These are phyloP conservation scores for Euborellia annulipes DNA, from an alignment of 1,140 invertebrate species.

Conservation along the genomic window DNA sequence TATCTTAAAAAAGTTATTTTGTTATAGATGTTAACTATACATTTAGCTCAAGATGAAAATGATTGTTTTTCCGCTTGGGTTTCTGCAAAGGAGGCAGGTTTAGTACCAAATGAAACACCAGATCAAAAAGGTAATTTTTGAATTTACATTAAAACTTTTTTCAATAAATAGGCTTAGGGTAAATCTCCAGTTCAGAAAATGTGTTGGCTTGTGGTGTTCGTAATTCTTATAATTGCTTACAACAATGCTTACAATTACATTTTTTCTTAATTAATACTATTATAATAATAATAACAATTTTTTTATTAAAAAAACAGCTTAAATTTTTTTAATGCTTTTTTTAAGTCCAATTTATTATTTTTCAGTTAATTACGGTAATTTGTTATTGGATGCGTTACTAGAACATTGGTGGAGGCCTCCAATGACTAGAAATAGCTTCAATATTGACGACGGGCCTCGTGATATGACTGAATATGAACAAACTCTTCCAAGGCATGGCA, in stretches of 20 bases:
- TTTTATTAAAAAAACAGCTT: too few relatives aligned
- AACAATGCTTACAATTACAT: too few relatives aligned
- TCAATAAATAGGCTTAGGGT: background rate
- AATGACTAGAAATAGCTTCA: too few relatives aligned
- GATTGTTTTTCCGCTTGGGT: constrained; percentile 98
- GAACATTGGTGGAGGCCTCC: constrained; percentile 85
- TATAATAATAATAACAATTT: too few relatives aligned
- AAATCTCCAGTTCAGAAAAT: too few relatives aligned
- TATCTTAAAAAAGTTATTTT: too few relatives aligned
- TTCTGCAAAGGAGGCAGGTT: constrained; percentile 83
- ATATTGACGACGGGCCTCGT: constrained; percentile 42
- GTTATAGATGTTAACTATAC: constrained; percentile 85
- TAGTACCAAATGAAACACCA: constrained; percentile 55
- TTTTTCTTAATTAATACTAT: too few relatives aligned
- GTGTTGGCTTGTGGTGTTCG: too few relatives aligned
- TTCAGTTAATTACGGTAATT: constrained; percentile 88
- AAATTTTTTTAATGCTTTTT: too few relatives aligned
- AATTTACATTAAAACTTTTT: background rate
- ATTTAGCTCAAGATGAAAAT: constrained; percentile 89
- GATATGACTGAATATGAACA: constrained; percentile 28
- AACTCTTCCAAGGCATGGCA: constrained; percentile 42
- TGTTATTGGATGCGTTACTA: constrained; percentile 84
- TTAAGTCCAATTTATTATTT: too few relatives aligned
- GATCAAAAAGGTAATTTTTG: constrained; percentile 62
- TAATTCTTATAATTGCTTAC: too few relatives aligned